Base-by-base conservation (phyloP, 35 echinoderm and acorn worm genomes). In the Holothuria glaberrima region DNA sequence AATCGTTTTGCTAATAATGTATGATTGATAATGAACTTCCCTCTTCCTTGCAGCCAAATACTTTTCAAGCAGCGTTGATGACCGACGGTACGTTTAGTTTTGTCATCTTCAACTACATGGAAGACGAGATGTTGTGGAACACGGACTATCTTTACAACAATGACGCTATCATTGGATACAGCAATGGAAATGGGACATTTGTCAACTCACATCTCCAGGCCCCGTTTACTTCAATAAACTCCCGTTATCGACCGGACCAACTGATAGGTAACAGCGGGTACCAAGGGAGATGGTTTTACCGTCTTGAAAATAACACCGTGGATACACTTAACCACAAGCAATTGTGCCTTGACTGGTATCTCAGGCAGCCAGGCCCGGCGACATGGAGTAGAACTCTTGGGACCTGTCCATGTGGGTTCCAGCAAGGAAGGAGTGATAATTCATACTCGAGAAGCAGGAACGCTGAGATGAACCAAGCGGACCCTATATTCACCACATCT, bases 121-220 rank as follows among this genome's bases (percentile, higher is more conserved):
- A 87, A 29, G 56, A 88, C 52, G 73, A 73, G 19, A 91, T 91
- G 93, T 33, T 71, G 18, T 94, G 93, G 93, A 80, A 91, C 58
- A 20, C 58, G 9, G 61, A 83, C 12, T 13, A 88, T 21, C n/a
- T 87, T 10, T 20, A 30, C 10, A 5, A 94, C 17, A 90, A 86
- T 2, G 81, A 94, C 56, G 92, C 78, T 56, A 94, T 94, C 30
- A 86, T 86, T 25, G 92, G 92, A 0, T 94, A 86, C 48, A 80
- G 72, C 35, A 38, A 58, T 68, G 88, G 54, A 19, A 76, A 75
- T 33, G 88, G 81, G n/a, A 59, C 50, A 5, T 86, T 58, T 52
- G 22, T 38, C 10, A 90, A 90, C 56, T 27, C 48, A 5, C 87
- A 94, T 12, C 58, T 90, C 18, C 29, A 76, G 31, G 24, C 16